Percentiles rank a stretch among this genome's conserved stretches.
Conservation (phyloP, 2,888 invertebrate genomes). For the Drosophila maculinotata region DNA sequence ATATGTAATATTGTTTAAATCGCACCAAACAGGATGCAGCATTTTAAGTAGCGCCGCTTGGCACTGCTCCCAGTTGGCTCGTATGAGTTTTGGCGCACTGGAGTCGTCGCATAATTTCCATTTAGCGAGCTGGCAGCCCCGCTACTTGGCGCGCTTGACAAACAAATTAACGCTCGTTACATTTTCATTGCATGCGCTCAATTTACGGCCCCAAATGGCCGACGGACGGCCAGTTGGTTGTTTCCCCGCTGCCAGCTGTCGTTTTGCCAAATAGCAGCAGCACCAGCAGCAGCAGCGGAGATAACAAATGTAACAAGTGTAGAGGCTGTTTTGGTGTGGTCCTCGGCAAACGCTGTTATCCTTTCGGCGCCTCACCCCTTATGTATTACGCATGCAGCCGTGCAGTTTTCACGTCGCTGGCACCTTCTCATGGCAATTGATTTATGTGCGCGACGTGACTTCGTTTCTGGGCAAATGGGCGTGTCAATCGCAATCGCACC, state of each 20-base stretch:
- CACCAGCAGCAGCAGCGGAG: slow-evolving; percentile 4
- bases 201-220: slow-evolving; percentile 53
- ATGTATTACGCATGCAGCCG: slow-evolving; percentile 51
- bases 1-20: slow-evolving; percentile 5
- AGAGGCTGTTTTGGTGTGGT: slow-evolving; percentile 5
- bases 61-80: slow-evolving; percentile 31
- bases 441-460: slow-evolving; percentile 78
- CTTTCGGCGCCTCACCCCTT: not conserved
- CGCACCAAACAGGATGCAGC: not conserved
- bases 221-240: slow-evolving; percentile 17
- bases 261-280: slow-evolving; percentile 42
- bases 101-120: slow-evolving; percentile 26
- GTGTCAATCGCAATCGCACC: slow-evolving; percentile 56
- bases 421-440: slow-evolving; percentile 74
- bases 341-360: slow-evolving; percentile 8
- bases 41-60: slow-evolving; percentile 12
- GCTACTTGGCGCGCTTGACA: slow-evolving; percentile 55
- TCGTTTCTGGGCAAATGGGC: slow-evolving; percentile 48
- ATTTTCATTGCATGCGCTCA: slow-evolving; percentile 69
- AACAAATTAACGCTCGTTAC: slow-evolving; percentile 77
- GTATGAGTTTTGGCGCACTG: slow-evolving; percentile 8
- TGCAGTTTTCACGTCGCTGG: slow-evolving; percentile 57
- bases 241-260: slow-evolving; percentile 59
- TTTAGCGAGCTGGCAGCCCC: slow-evolving; percentile 22
- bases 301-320: slow-evolving; percentile 13